Conservation (phyloP, 2,113 vertebrate genomes). For the Rattus rattus region DNA sequence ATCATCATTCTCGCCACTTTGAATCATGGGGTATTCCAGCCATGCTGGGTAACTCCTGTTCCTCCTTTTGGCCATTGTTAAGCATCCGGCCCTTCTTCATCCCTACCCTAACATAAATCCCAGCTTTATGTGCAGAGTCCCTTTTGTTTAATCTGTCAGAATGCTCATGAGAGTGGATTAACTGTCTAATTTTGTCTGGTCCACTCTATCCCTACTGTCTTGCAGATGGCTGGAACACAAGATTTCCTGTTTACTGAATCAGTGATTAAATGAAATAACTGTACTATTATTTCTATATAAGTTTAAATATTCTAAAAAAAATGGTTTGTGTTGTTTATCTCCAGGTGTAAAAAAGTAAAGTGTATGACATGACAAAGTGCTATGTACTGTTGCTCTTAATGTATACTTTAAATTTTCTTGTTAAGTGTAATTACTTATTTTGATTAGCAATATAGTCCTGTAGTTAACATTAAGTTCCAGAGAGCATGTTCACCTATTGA, state of each 20-base stretch:
- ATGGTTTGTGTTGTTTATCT: slow-evolving; percentile 13
- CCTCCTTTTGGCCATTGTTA: slow-evolving; percentile 5
- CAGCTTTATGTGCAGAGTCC: not conserved
- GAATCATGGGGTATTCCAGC: not conserved
- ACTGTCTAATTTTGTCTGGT: not conserved
- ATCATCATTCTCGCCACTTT: slow-evolving; percentile 13
- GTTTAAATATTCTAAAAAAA: slow-evolving; percentile 42
- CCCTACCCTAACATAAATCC: not conserved
- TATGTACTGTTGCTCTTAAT: slow-evolving; percentile 27
- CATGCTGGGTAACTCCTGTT: not conserved
- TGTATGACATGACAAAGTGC: not conserved
- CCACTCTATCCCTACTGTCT: not conserved
- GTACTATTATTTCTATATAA: not conserved
- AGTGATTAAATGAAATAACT: not conserved
- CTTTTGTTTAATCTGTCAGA: not conserved
- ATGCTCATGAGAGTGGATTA: not conserved
- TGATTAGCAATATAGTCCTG: not conserved
- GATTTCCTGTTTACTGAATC: not conserved
- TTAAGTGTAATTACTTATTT: slow-evolving; percentile 36
- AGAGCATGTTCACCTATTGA: not conserved
- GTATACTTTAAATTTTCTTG: not conserved
- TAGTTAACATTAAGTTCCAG: not conserved
- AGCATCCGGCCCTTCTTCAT: not conserved
- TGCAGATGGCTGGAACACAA: not conserved
- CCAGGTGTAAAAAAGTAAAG: not conserved